Conservation (phyloP, 2,113 vertebrate species). For the Periophthalmodon schlosseri region DNA sequence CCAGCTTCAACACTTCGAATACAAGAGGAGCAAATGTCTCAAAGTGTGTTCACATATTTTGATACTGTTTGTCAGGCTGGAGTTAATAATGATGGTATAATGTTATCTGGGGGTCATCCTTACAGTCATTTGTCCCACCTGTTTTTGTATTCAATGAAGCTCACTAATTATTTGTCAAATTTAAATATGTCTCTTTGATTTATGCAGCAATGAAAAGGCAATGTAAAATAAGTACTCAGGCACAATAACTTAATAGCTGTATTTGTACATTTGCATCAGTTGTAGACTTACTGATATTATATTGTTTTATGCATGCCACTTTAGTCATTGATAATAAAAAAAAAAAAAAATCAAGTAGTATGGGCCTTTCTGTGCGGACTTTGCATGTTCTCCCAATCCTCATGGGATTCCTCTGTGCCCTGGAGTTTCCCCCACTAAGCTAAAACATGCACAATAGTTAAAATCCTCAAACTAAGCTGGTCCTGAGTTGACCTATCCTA, state of each 20-base stretch:
- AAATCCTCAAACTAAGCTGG: no score
- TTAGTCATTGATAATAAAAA: no score
- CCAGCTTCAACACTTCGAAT: neutral
- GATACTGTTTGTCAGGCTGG: neutral
- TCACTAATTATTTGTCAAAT: neutral
- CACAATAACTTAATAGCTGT: neutral
- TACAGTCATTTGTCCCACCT: slow-evolving; percentile 16
- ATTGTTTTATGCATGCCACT: neutral
- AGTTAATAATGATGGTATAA: slow-evolving; percentile 2
- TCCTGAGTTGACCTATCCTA: no score
- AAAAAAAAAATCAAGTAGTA: no score
- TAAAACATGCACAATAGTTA: no score
- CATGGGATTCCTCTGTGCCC: no score
- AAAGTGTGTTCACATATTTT: neutral
- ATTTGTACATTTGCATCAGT: neutral
- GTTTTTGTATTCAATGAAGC: slow-evolving; percentile 1
- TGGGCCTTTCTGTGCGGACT: no score
- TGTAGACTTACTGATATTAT: neutral
- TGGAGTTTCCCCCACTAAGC: no score
- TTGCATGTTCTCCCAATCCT: no score
- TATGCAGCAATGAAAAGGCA: neutral
- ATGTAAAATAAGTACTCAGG: neutral
- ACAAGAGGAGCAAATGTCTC: neutral
- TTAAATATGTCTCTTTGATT: slow-evolving; percentile 1
- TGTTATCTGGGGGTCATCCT: slow-evolving; percentile 10